Percentiles rank a stretch among this genome's conserved stretches.
These are phyloP conservation scores for Calonectris borealis DNA, from an alignment of 2,113 vertebrate species.

Conservation along the genomic window DNA sequence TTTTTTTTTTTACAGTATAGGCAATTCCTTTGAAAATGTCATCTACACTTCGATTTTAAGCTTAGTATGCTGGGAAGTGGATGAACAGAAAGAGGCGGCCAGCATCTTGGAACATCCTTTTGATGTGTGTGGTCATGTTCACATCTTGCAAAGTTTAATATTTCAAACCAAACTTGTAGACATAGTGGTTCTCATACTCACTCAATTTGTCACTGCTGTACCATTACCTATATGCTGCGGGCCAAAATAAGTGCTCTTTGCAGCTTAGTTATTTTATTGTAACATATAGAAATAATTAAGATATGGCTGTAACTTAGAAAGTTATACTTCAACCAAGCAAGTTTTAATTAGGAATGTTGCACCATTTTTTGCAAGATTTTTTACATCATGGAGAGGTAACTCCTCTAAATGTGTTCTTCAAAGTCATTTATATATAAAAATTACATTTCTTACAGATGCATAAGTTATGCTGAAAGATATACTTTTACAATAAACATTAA, in stretches of 20 bases:
- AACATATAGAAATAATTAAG: neutral
- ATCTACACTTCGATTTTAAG: neutral
- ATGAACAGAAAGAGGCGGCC: neutral
- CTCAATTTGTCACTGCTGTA: neutral
- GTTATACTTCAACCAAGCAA: neutral
- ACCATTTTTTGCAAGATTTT: neutral
- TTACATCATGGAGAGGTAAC: neutral
- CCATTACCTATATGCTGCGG: neutral
- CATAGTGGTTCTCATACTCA: neutral
- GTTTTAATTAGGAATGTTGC: neutral
- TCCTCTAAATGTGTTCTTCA: neutral
- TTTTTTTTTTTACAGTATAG: neutral
- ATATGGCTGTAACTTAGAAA: neutral
- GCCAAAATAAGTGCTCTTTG: neutral
- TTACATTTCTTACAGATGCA: neutral
- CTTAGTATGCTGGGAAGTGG: neutral
- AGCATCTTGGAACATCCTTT: neutral
- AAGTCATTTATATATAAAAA: neutral
- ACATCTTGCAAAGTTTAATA: neutral
- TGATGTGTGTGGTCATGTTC: constrained; percentile 2
- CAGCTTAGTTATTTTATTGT: neutral
- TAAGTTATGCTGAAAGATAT: neutral
- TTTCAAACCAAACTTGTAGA: neutral
- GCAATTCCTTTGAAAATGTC: neutral
- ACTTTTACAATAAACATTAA: neutral